Evolutionary conservation across 2,888 invertebrate species (phyloP), one percentile per base, ranked within the genome.

Genomic region (Hirtodrosophila duncani): DNA sequence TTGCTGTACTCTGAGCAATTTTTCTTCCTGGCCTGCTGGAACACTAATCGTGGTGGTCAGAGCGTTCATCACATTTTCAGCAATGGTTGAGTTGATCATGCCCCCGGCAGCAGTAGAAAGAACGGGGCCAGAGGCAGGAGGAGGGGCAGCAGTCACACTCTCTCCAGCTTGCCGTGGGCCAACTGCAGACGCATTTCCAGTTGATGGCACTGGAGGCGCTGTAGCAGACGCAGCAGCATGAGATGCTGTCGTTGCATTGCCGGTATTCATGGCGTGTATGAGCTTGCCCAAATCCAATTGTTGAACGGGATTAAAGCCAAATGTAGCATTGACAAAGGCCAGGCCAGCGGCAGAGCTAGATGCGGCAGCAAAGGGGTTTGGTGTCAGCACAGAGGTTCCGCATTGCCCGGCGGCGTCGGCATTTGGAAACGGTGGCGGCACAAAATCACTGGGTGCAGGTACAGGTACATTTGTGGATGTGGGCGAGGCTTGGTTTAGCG

Each of bases 1-100:
- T 33, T 83, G 81, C 57, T 86, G 84, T 36, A 86, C 79, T 8
- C 83, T 81, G 10, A 74, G 67, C 63, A 86, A 64, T 55, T 85
- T 84, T 4, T 85, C 86, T 18, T 85, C 85, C 42, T 84, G 82
- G 16, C 53, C 50, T 6, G 43, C 34, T 21, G 42, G 42, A 21
- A 27, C 57, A n/a, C 65, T 38, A 8, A 39, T 44, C 7, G 45
- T 16, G 37, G 44, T 62, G 21, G 79, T 65, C 33, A 85, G 61
- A 2, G 84, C 83, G 53, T 67, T 81, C 46, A 85, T 69, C 2
- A 85, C 84, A 59, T 84, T 86, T 37, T 85, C 85, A 0, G 81
- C 80, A 41, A 85, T 83, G 18, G 81, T 80, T 20, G 77, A 79
- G 20, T 81, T 84, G 2, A 85, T 85, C 1, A 75, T 67, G 8